A percentile compares a stretch with the other conserved stretches of the same genome.
phyloP scores from a whole-genome alignment of 1,140 invertebrate species.

The Nasonia vitripennis region DNA sequence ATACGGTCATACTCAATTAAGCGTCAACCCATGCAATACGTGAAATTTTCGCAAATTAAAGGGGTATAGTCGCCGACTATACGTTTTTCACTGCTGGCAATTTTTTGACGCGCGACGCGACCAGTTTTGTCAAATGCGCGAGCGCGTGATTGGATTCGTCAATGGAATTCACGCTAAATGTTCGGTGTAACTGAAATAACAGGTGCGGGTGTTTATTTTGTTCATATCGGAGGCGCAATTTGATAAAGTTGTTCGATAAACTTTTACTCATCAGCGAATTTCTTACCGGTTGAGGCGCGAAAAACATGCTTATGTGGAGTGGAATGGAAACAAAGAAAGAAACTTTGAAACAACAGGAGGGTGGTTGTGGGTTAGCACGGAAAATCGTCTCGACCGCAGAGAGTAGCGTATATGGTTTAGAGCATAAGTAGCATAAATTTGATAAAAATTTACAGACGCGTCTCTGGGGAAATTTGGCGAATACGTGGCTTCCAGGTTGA shows the following conservation, averaged over 20 bases:
- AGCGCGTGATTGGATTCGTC: neutral
- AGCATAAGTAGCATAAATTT: neutral
- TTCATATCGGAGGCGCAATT: neutral
- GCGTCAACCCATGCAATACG: neutral
- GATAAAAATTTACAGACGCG: neutral
- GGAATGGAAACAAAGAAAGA: neutral
- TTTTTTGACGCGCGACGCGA: neutral
- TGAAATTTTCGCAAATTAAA: neutral
- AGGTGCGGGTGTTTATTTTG: no score
- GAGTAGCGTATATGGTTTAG: neutral
- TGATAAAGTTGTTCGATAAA: neutral
- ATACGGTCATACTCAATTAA: neutral
- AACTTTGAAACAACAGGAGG: no score
- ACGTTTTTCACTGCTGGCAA: neutral
- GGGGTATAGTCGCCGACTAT: neutral
- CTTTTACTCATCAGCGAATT: neutral
- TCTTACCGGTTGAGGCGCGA: neutral
- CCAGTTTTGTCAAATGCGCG: neutral
- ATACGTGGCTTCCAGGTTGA: neutral
- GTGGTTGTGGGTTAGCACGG: no score
- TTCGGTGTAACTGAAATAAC: neutral
- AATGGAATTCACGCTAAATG: neutral
- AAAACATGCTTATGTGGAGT: no score
- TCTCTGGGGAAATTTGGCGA: neutral
- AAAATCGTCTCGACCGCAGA: no score